These are phyloP conservation scores for Pedetes capensis DNA, from an alignment of 2,113 vertebrate species.

Conservation along the genomic window DNA sequence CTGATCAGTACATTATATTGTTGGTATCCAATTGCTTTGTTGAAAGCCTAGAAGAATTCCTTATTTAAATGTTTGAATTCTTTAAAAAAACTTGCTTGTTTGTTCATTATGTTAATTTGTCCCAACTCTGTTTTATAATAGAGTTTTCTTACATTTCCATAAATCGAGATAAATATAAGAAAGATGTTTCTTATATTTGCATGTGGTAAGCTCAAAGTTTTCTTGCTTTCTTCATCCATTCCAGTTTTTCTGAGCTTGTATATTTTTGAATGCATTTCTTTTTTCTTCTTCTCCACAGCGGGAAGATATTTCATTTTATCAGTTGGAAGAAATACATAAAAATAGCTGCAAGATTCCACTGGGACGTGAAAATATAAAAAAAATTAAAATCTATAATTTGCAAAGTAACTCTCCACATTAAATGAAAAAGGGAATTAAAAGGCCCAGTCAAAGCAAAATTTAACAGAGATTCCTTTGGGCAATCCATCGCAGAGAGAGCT, in stretches of 20 bases:
- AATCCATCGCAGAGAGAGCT: not conserved
- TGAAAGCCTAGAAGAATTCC: not conserved
- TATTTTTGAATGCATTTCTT: not conserved
- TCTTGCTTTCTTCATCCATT: not conserved
- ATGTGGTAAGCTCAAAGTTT: not conserved
- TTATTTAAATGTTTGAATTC: conserved; percentile 6
- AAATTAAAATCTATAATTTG: conserved; percentile 39
- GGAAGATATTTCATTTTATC: conserved; percentile 26
- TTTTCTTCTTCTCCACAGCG: not conserved
- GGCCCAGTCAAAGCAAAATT: not conserved
- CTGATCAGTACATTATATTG: not conserved
- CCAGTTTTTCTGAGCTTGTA: not conserved
- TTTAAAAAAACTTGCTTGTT: not conserved
- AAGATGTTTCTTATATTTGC: conserved; percentile 8
- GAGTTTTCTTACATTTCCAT: conserved; percentile 38
- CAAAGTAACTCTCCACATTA: conserved; percentile 27
- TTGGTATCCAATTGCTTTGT: not conserved
- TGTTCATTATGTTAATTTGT: conserved; percentile 34
- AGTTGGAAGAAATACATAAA: conserved; percentile 28
- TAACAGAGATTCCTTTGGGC: not conserved
- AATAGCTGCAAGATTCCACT: not conserved
- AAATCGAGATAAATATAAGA: conserved; percentile 16
- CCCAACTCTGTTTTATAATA: conserved; percentile 24
- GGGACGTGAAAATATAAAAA: conserved; percentile 1
- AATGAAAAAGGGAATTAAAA: conserved; percentile 9